Evolutionary conservation across 2,888 invertebrate genomes (phyloP).

Genomic region (Lithophane ornitopus): DNA sequence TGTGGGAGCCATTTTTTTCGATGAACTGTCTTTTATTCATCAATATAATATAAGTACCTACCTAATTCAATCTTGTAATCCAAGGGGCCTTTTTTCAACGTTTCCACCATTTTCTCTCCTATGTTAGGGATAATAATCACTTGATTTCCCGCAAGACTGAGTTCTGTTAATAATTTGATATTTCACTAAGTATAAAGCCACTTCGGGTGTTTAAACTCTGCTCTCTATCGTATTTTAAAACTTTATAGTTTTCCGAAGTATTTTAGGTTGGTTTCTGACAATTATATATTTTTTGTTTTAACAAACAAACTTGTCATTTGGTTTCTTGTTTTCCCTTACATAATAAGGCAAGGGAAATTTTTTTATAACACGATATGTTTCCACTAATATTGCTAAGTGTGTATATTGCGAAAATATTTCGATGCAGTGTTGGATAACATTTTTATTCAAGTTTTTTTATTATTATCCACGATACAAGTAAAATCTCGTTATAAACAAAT

Average conservation of each 20-base stretch:
- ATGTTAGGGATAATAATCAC: slow-evolving; percentile 36
- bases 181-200: slow-evolving; percentile 3
- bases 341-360: neutral
- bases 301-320: neutral
- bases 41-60: neutral
- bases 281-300: too few relatives aligned
- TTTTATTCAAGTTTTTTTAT: too few relatives aligned
- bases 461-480: too few relatives aligned
- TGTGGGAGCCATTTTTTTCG: neutral
- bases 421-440: too few relatives aligned
- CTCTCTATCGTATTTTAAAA: neutral
- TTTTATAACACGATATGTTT: neutral
- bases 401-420: too few relatives aligned
- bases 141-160: neutral
- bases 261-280: neutral
- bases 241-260: neutral
- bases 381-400: neutral
- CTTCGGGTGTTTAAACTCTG: neutral
- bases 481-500: neutral
- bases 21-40: slow-evolving; percentile 39
- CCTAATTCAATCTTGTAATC: slow-evolving; percentile 33
- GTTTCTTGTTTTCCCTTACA: too few relatives aligned
- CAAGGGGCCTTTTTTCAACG: neutral
- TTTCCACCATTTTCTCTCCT: slow-evolving; percentile 12
- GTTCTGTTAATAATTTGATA: slow-evolving; percentile 6